Evolutionary conservation across 2,797 vertebrate species (phyloP).

Genomic region (Anguilla pacifica): DNA sequence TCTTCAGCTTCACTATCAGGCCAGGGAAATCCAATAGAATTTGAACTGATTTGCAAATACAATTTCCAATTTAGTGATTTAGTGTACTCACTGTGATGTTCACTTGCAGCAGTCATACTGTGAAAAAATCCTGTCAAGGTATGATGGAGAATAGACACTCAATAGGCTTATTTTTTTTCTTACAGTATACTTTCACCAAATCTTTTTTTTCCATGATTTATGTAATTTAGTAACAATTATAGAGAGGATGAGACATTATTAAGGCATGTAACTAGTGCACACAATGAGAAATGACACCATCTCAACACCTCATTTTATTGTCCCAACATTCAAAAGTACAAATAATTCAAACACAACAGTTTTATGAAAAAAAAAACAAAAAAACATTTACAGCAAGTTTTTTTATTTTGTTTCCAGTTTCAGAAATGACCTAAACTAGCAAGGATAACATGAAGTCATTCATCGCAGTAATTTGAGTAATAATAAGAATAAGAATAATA

Average conservation of each 20-base stretch:
- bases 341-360: conserved; percentile 99
- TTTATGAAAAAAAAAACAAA: conserved; percentile 86
- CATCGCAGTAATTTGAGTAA: conserved; percentile 91
- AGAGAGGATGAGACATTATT: background rate
- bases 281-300: conserved; percentile 77
- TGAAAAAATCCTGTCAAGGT: background rate
- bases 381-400: conserved; percentile 97
- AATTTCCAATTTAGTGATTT: background rate
- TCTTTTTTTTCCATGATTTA: background rate
- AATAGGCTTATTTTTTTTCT: background rate
- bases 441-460: conserved; percentile 99
- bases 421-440: conserved; percentile 99
- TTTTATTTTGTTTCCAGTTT: conserved; percentile 91
- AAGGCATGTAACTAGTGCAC: conserved; percentile 25
- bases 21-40: background rate
- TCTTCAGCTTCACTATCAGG: background rate
- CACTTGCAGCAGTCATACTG: background rate
- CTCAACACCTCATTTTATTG: conserved; percentile 99
- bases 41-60: background rate
- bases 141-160: background rate
- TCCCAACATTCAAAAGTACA: conserved; percentile 99
- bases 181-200: background rate
- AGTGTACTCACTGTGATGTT: background rate
- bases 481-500: conserved; percentile 83
- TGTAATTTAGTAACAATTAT: background rate